phyloP scores from a whole-genome alignment of 2,113 vertebrate genomes.

The Buteo buteo region DNA sequence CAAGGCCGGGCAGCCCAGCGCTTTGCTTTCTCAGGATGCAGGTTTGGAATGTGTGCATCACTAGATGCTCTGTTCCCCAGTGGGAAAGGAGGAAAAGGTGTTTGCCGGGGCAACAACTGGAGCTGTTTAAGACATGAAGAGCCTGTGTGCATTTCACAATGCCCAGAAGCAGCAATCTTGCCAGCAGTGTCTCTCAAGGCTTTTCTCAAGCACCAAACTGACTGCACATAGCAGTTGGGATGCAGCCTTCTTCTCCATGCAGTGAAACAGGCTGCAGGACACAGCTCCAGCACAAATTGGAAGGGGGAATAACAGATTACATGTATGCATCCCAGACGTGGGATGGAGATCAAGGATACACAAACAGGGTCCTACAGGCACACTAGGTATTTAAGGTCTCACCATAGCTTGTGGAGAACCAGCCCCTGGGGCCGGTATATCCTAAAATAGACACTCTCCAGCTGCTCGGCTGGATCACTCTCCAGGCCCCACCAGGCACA shows the following conservation, averaged over 20 bases:
- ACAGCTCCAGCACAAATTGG: not conserved
- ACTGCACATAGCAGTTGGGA: fast-evolving
- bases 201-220: not conserved
- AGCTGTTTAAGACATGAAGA: not conserved
- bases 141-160: not conserved
- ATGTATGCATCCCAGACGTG: not conserved
- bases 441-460: not conserved
- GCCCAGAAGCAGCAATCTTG: not conserved
- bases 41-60: not conserved
- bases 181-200: not conserved
- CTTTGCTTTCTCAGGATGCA: not conserved
- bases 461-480: fast-evolving
- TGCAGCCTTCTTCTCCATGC: not conserved
- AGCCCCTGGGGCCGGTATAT: not conserved
- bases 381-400: not conserved
- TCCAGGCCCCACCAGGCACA: not conserved
- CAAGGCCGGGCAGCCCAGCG: fast-evolving
- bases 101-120: not conserved
- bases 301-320: not conserved
- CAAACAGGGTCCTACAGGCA: not conserved
- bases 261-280: not conserved
- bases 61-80: not conserved
- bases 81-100: not conserved
- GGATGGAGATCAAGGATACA: not conserved
- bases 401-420: not conserved